These are phyloP conservation scores for Psix sp. DNA, from an alignment of 1,140 invertebrate genomes.

Conservation along the genomic window DNA sequence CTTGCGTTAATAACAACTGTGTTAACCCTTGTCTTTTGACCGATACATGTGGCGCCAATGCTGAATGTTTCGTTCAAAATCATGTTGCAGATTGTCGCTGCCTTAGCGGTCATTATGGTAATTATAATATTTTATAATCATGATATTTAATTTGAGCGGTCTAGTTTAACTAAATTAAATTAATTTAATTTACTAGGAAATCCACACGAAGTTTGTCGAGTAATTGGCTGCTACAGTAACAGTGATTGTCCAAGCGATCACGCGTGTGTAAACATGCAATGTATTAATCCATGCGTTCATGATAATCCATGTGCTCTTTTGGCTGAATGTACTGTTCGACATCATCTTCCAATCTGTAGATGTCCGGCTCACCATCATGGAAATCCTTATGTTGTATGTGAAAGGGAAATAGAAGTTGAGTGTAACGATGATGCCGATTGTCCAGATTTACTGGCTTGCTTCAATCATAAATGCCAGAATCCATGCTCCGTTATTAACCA, in stretches of 20 bases:
- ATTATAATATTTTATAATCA: not conserved
- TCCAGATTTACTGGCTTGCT: conserved; percentile 86
- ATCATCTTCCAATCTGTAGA: conserved; percentile 89
- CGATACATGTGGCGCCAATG: conserved; percentile 88
- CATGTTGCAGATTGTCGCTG: conserved; percentile 89
- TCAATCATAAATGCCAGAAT: conserved; percentile 88
- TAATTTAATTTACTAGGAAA: conserved; percentile 77
- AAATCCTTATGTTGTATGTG: conserved; percentile 89
- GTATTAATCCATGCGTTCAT: conserved; percentile 89
- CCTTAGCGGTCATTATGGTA: conserved; percentile 84
- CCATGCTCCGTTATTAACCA: conserved; percentile 88
- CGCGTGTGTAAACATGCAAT: conserved; percentile 90
- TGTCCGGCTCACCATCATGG: conserved; percentile 85
- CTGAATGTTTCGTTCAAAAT: conserved; percentile 87
- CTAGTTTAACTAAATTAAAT: conserved; percentile 4
- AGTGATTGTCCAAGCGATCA: conserved; percentile 91
- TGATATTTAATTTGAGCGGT: too few species aligned
- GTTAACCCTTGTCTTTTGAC: conserved; percentile 87
- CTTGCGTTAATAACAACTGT: conserved; percentile 90
- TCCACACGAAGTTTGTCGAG: conserved; percentile 84
- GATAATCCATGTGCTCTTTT: conserved; percentile 86
- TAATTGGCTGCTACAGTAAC: conserved; percentile 91
- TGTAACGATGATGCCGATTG: conserved; percentile 90
- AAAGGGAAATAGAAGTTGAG: conserved; percentile 83
- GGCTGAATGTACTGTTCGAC: conserved; percentile 87